phyloP scores from a whole-genome alignment of 2,888 invertebrate species.

The Clitarchus hookeri region DNA sequence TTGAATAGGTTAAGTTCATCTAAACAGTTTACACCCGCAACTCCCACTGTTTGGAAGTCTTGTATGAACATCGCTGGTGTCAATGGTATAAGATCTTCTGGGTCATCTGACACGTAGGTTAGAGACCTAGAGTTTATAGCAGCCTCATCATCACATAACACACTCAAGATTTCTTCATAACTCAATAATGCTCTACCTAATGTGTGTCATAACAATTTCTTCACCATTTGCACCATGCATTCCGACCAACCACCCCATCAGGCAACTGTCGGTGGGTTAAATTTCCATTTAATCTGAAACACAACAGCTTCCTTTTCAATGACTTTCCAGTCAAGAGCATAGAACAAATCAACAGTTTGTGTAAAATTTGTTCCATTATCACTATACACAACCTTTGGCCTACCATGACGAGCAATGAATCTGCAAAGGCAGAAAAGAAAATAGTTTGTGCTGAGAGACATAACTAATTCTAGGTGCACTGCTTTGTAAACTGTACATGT shows the following conservation, averaged over 20 bases:
- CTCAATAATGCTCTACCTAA: slow-evolving; percentile 49
- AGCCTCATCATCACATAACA: slow-evolving; percentile 49
- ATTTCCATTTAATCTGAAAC: slow-evolving; percentile 38
- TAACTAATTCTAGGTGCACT: slow-evolving; percentile 51
- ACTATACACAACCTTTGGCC: slow-evolving; percentile 45
- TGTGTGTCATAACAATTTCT: slow-evolving; percentile 49
- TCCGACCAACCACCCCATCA: slow-evolving; percentile 57
- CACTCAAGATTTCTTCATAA: slow-evolving; percentile 48
- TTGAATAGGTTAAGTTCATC: not conserved
- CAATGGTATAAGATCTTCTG: slow-evolving; percentile 36
- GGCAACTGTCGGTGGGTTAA: slow-evolving; percentile 52
- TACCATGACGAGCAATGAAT: slow-evolving; percentile 48
- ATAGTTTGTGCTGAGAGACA: slow-evolving; percentile 46
- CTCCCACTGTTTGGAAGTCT: not conserved
- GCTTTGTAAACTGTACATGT: slow-evolving; percentile 52
- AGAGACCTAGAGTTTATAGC: slow-evolving; percentile 51
- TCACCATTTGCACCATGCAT: slow-evolving; percentile 51
- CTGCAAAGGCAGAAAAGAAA: slow-evolving; percentile 49
- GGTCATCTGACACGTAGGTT: slow-evolving; percentile 46
- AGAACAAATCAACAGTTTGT: not conserved
- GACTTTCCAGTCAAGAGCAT: not conserved
- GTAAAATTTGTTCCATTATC: not conserved
- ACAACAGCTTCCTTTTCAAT: not conserved
- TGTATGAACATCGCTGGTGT: not conserved
- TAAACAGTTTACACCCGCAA: not conserved